Base-by-base conservation (phyloP, 2,888 invertebrate genomes). In the Scaptomyza caliginosa region DNA sequence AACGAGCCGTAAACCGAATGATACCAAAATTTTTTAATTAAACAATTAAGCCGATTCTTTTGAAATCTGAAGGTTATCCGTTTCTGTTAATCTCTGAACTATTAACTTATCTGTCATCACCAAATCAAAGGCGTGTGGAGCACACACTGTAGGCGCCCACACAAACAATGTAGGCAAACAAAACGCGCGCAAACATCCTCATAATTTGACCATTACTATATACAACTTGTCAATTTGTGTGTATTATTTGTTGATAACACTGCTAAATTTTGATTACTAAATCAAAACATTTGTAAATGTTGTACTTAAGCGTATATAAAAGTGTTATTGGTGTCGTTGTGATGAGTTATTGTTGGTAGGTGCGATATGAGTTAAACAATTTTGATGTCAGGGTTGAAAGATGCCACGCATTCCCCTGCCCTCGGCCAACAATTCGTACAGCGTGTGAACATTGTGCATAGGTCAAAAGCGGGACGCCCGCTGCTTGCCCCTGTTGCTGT, bases 361-460 rank as follows among this genome's bases (percentile, higher is more conserved):
- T 75, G 60, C 64, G 63, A 73, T 84, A 64, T 63, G 60, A 42
- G 16, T 6, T 34, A 4, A 34, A 16, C 8, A 21, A 36, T 73
- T 77, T 88, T 77, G 74, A 88, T 88, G 89, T 89, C 88, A 89
- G 80, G 88, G 89, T 77, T 88, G 77, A 74, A 58, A 60, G 48
- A 13, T 24, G 34, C 65, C 57, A 77, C 69, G 65, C 79, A 78
- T 67, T 67, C 62, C 73, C 28, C 28, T 57, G 63, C 71, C 63
- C 80, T 63, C 40, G 57, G 42, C 68, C 56, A n/a, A 1, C 60
- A 40, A 70, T 34, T 48, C 43, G 56, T 64, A 64, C 72, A 76
- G 80, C 88, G 89, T 89, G 88, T 76, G 88, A 88, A 89, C 73
- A 88, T 83, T 71, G 68, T 63, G 49, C 70, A 88, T 89, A 75